Percentiles rank a stretch among this genome's conserved stretches.
These are phyloP conservation scores for Cremastinae sp. DNA, from an alignment of 2,888 invertebrate species.

Conservation along the genomic window DNA sequence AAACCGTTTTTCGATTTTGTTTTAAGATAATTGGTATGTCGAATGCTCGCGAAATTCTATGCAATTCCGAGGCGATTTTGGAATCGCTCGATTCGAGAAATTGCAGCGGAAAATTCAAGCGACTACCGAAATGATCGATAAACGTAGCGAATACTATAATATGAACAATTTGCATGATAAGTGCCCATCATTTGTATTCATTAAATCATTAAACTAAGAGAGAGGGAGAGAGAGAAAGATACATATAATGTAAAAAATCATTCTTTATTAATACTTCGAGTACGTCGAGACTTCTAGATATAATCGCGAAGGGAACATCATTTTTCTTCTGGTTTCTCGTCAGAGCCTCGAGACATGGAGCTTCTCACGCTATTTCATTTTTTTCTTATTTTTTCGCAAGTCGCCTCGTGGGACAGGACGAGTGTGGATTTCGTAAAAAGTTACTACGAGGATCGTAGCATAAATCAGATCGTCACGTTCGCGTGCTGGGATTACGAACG, in stretches of 20 bases:
- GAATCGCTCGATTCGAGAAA: slow-evolving; percentile 15
- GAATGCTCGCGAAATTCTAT: slow-evolving; percentile 36
- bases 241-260: slow-evolving; percentile 6
- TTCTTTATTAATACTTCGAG: slow-evolving; percentile 2
- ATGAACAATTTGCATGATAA: slow-evolving; percentile 32
- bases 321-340: not conserved
- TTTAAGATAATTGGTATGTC: too few species aligned
- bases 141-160: slow-evolving; percentile 37
- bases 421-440: slow-evolving; percentile 53
- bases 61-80: slow-evolving; percentile 13
- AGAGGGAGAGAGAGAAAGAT: slow-evolving; percentile 4
- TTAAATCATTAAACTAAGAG: slow-evolving; percentile 1
- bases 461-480: slow-evolving; percentile 64
- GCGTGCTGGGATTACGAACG: slow-evolving; percentile 66
- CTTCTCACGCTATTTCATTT: slow-evolving; percentile 3
- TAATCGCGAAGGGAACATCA: slow-evolving; percentile 1
- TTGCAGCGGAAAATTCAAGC: slow-evolving; percentile 37
- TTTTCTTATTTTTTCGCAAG: slow-evolving; percentile 16
- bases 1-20: too few species aligned
- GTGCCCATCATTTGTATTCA: slow-evolving; percentile 18
- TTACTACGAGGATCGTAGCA: slow-evolving; percentile 63
- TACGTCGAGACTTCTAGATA: not conserved
- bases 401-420: slow-evolving; percentile 3
- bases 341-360: slow-evolving; percentile 15
- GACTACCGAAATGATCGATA: slow-evolving; percentile 39